Percentiles rank a stretch among this genome's conserved stretches.
Evolutionary conservation across 2,113 vertebrate genomes (phyloP).

Genomic region (Synchiropus splendidus): DNA sequence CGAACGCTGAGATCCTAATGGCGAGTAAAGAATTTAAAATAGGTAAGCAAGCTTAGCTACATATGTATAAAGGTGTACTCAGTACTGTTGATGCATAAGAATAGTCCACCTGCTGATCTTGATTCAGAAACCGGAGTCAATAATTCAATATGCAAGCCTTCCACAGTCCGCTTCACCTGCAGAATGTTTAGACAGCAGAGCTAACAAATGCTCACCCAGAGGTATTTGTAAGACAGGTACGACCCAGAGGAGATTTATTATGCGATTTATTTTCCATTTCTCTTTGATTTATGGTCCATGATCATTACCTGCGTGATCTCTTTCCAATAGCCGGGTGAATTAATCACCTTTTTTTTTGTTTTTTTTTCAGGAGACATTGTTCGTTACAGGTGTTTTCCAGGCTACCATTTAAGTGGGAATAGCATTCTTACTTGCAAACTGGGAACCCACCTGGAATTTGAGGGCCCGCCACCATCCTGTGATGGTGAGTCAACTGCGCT

Average conservation of each 20-base stretch:
- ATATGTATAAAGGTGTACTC: too few relatives aligned
- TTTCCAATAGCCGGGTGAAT: too few relatives aligned
- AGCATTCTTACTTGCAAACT: constrained; percentile 86
- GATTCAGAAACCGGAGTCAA: constrained; percentile 13
- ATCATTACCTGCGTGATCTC: too few relatives aligned
- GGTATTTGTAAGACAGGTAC: constrained; percentile 12
- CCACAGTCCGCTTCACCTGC: constrained; percentile 11
- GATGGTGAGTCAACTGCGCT: constrained; percentile 79
- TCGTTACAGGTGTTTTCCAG: constrained; percentile 85
- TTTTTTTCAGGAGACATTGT: constrained; percentile 80
- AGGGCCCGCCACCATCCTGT: constrained; percentile 85
- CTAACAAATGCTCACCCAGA: constrained; percentile 19
- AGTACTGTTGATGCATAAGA: too few relatives aligned
- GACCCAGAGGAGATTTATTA: constrained; percentile 5
- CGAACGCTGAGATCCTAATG: constrained; percentile 88
- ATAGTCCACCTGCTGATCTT: constrained; percentile 36
- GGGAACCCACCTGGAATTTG: constrained; percentile 83
- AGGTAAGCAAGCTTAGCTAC: too few relatives aligned
- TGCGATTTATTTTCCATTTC: too few relatives aligned
- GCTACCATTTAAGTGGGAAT: constrained; percentile 82
- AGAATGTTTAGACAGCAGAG: constrained; percentile 8
- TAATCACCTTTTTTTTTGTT: neutral
- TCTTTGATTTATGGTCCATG: too few relatives aligned
- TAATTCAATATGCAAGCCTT: constrained; percentile 22
- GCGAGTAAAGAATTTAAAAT: constrained; percentile 94